Evolutionary conservation across 2,888 invertebrate species (phyloP).

Genomic region (Cecidostiba fungosa): DNA sequence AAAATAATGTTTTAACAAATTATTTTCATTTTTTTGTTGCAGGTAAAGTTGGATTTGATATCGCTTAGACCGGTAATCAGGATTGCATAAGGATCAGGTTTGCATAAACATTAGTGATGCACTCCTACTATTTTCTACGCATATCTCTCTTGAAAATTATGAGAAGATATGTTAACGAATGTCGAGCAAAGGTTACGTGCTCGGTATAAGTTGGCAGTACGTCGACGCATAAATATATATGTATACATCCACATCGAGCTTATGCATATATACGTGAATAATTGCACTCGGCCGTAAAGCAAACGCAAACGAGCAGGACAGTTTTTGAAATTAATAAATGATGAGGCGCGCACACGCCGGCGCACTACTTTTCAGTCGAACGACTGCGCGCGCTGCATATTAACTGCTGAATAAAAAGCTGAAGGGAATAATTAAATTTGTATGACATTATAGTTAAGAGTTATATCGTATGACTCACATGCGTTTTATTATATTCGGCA

Average conservation of each 20-base stretch:
- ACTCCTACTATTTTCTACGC: neutral
- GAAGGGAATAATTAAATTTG: conserved; percentile 54
- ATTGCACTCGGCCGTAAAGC: conserved; percentile 43
- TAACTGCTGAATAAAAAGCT: conserved; percentile 41
- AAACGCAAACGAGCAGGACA: conserved; percentile 47
- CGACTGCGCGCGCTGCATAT: conserved; percentile 34
- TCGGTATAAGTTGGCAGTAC: neutral
- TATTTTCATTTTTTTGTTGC: neutral
- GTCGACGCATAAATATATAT: too few species aligned
- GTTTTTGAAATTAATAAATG: conserved; percentile 56
- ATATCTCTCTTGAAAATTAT: neutral
- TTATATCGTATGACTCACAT: conserved; percentile 23
- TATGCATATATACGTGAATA: conserved; percentile 33
- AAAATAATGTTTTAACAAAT: neutral
- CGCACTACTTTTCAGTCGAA: conserved; percentile 25
- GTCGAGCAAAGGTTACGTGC: neutral
- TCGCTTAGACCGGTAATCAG: too few species aligned
- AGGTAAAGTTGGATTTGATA: neutral
- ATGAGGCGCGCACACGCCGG: neutral
- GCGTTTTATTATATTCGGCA: neutral
- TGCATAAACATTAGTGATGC: too few species aligned
- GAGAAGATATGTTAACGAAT: neutral
- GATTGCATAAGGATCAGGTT: too few species aligned
- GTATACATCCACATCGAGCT: neutral
- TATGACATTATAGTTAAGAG: conserved; percentile 40